These are phyloP conservation scores for Omphaloscelis lunosa DNA, from an alignment of 2,888 invertebrate species.

Conservation along the genomic window DNA sequence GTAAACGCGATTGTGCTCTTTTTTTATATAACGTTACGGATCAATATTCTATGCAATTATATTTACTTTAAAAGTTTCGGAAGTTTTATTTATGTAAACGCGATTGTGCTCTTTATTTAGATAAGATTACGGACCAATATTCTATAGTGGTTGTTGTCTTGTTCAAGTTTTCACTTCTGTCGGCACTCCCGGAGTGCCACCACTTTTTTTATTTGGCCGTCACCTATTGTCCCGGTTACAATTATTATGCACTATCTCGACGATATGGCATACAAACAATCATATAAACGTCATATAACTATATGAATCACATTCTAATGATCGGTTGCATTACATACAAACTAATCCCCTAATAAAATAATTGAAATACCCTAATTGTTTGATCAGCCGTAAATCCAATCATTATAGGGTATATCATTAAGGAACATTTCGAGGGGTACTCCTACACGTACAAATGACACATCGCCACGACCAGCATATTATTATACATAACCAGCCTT, in stretches of 20 bases:
- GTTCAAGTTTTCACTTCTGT: no score
- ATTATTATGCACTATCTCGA: background rate
- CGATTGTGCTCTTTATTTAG: no score
- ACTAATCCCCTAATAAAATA: no score
- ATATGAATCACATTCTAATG: background rate
- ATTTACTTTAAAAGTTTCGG: no score
- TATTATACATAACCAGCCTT: background rate
- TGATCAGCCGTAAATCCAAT: background rate
- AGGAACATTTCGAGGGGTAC: background rate
- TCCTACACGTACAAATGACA: background rate
- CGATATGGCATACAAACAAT: background rate
- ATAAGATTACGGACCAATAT: no score
- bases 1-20: no score
- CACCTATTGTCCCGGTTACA: background rate
- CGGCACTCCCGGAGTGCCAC: no score
- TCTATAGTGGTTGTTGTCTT: no score
- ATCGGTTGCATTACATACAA: background rate
- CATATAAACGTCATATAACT: background rate
- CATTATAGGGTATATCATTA: no score
- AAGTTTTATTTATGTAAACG: no score
- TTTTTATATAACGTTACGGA: no score
- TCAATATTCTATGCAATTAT: no score
- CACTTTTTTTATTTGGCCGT: background rate
- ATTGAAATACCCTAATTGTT: slow-evolving; percentile 3
- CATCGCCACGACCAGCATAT: background rate